Percentiles rank a stretch among this genome's conserved stretches.
These are phyloP conservation scores for Agapornis canus DNA, from an alignment of 2,797 vertebrate species.

Conservation along the genomic window DNA sequence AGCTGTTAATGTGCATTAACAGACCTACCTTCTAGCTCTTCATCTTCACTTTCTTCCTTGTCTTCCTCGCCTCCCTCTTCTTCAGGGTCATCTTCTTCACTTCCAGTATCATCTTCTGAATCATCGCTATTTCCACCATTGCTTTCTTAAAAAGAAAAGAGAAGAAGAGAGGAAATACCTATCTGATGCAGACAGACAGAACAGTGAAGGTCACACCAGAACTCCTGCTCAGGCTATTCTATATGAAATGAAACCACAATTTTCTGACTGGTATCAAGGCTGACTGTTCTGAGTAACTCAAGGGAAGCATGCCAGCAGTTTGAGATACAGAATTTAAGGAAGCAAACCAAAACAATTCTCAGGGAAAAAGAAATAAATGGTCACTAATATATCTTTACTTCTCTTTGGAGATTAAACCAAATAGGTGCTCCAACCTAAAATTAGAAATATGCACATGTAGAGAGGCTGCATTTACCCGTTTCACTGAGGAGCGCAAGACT, in stretches of 20 bases:
- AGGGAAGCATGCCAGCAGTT: background rate
- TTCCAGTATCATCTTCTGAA: slow-evolving; percentile 81
- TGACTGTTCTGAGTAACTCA: background rate
- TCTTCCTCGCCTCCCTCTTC: slow-evolving; percentile 78
- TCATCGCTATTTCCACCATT: slow-evolving; percentile 78
- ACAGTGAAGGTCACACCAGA: background rate
- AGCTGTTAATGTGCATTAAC: background rate
- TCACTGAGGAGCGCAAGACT: slow-evolving; percentile 62
- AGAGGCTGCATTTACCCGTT: slow-evolving; percentile 69
- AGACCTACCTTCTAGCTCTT: slow-evolving; percentile 74
- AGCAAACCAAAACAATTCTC: background rate
- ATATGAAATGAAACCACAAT: background rate
- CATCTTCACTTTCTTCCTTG: slow-evolving; percentile 78
- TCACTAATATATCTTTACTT: background rate
- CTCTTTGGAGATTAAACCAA: background rate
- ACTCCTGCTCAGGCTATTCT: background rate
- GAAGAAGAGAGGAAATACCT: background rate
- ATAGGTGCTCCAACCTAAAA: background rate
- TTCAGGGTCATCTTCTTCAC: slow-evolving; percentile 74
- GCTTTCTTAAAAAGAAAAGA: slow-evolving; percentile 72
- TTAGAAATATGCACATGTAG: accelerated
- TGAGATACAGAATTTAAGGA: background rate
- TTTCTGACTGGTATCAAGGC: background rate
- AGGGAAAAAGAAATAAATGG: background rate
- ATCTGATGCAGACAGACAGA: background rate